Base-by-base conservation (phyloP, 2,888 invertebrate genomes). In the Lithodes maja region DNA sequence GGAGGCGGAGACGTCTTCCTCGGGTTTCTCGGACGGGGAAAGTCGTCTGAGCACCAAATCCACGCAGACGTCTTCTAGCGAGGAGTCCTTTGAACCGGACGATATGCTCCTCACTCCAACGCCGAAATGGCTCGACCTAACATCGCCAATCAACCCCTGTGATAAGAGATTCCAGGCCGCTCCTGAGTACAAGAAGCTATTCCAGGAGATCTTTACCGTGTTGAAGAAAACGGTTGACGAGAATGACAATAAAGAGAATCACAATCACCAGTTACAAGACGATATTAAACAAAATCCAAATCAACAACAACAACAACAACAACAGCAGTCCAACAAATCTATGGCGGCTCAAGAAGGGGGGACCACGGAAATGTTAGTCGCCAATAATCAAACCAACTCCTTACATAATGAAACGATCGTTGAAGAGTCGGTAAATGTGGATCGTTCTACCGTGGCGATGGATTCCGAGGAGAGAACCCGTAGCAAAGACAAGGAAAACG, bases 161-260 rank as follows among this genome's bases (percentile, higher is more conserved):
- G 91, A 91, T n/a, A 90, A 74, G 52, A 74, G 90, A 50, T 90
- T 92, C 91, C 91, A 91, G 78, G 50, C 86, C 50, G 81, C 88
- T 55, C 92, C 91, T 9, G 86, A 90, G 50, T 92, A 92, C 74
- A 92, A 91, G 75, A 90, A 92, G 55, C 86, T 92, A 15, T 92
- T 92, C 91, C 89, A 92, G 83, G 92, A 92, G 75, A 92, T 92
- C 52, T 92, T 92, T 80, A 77, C 90, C 2, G 90, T 92, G 33
- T 85, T 92, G 69, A 92, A 92, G 90, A 87, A 91, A 78, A 88
- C 90, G 1, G 85, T 87, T 1, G 89, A 86, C 86, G 91, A 91
- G 71, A 85, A 87, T 33, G 90, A 85, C 33, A 75, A 3, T 55
- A 61, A 71, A 9, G 17, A 71, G 15, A 9, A 71, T n/a, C 71